These are phyloP conservation scores for Helicoverpa zea DNA, from an alignment of 1,140 invertebrate species.

Conservation along the genomic window DNA sequence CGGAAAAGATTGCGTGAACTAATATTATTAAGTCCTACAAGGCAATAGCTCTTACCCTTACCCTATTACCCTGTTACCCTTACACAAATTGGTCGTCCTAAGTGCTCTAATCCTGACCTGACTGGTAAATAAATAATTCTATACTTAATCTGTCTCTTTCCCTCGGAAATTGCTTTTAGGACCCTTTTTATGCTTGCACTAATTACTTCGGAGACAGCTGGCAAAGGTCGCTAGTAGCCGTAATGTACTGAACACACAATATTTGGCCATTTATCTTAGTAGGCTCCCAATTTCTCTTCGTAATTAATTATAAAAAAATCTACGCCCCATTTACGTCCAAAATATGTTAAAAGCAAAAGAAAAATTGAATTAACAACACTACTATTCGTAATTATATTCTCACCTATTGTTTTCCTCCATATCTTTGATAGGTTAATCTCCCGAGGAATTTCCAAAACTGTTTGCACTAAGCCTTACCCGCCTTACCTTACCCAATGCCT, in stretches of 20 bases:
- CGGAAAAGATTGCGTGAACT: slow-evolving; percentile 8
- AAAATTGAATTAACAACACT: no score
- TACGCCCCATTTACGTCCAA: no score
- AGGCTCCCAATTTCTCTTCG: neutral
- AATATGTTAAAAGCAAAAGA: no score
- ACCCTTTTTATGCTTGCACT: slow-evolving; percentile 36
- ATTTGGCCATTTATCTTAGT: neutral
- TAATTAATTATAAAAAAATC: no score
- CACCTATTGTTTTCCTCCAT: neutral
- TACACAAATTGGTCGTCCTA: slow-evolving; percentile 28
- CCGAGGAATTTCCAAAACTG: neutral
- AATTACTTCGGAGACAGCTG: slow-evolving; percentile 38
- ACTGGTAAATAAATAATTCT: slow-evolving; percentile 42
- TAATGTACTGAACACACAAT: neutral
- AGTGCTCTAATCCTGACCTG: slow-evolving; percentile 32
- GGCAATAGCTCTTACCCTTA: slow-evolving; percentile 7
- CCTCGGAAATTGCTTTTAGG: slow-evolving; percentile 40
- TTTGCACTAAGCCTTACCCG: neutral
- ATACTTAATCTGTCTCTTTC: slow-evolving; percentile 39
- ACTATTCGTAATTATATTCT: no score
- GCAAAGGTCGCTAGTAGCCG: neutral
- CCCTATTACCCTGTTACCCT: neutral
- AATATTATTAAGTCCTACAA: slow-evolving; percentile 10
- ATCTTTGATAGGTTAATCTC: neutral
- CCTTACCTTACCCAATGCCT: neutral